Percentiles rank a stretch among this genome's conserved stretches.
These are phyloP conservation scores for Siniperca scherzeri DNA, from an alignment of 2,797 vertebrate species.

Conservation along the genomic window DNA sequence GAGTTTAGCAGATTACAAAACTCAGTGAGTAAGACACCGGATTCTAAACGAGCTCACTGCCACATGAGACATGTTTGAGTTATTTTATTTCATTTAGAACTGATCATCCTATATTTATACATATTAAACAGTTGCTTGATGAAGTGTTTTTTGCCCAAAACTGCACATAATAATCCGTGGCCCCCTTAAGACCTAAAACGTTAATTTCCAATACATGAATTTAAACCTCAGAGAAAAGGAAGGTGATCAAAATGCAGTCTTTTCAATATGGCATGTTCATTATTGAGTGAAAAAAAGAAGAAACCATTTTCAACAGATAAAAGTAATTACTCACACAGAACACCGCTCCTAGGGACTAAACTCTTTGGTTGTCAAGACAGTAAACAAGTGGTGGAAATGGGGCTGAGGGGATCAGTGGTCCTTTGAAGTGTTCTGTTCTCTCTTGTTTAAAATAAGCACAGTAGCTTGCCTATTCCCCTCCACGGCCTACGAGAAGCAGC, in stretches of 20 bases:
- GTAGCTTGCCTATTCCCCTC: constrained; percentile 64
- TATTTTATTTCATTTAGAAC: constrained; percentile 32
- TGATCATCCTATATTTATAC: constrained; percentile 12
- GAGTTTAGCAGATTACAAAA: constrained; percentile 25
- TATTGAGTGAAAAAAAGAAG: constrained; percentile 34
- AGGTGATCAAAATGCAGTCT: constrained; percentile 59
- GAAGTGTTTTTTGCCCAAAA: constrained; percentile 45
- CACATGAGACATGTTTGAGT: constrained; percentile 13
- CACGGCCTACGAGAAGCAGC: constrained; percentile 39
- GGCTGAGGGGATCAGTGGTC: constrained; percentile 62
- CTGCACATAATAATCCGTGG: constrained; percentile 12
- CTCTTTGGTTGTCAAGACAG: constrained; percentile 67
- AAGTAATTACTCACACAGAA: constrained; percentile 63
- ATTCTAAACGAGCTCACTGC: constrained; percentile 17
- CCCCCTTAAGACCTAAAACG: constrained; percentile 34
- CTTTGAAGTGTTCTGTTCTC: constrained; percentile 68
- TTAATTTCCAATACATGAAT: constrained; percentile 51
- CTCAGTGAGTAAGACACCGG: neutral
- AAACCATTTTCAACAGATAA: constrained; percentile 56
- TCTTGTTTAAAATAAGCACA: constrained; percentile 74
- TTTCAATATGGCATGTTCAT: constrained; percentile 51
- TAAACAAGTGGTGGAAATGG: constrained; percentile 73
- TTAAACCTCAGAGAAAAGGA: constrained; percentile 40
- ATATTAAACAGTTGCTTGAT: constrained; percentile 47
- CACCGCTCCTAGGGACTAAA: constrained; percentile 60